These are phyloP conservation scores for Amphiura filiformis DNA, from an alignment of 35 echinoderm and acorn worm genomes.

Conservation along the genomic window DNA sequence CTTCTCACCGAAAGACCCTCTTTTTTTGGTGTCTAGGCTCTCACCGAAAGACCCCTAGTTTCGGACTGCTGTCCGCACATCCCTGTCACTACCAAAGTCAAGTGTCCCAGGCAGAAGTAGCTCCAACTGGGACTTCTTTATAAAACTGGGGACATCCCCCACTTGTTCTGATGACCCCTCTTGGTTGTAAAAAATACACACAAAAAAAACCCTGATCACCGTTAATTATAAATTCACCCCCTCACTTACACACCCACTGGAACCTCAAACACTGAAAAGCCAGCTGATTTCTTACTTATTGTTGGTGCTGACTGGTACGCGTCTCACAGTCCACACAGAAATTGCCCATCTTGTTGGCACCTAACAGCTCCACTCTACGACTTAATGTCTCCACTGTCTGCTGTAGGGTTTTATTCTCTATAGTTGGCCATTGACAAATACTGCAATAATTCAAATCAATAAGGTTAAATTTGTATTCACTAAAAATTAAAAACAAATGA, in stretches of 20 bases:
- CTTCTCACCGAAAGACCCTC: too few relatives aligned
- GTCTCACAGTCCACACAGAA: slow-evolving; percentile 97
- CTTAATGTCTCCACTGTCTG: slow-evolving; percentile 84
- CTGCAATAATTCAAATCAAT: too few relatives aligned
- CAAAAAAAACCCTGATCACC: too few relatives aligned
- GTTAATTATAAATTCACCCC: neutral
- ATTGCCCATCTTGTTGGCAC: slow-evolving; percentile 75
- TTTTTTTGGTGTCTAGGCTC: too few relatives aligned
- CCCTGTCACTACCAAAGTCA: too few relatives aligned
- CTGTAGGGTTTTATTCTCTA: slow-evolving; percentile 75
- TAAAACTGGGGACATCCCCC: too few relatives aligned
- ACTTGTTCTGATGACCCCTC: too few relatives aligned
- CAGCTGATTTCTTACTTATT: slow-evolving; percentile 36
- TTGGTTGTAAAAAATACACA: too few relatives aligned
- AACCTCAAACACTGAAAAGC: neutral
- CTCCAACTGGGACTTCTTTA: too few relatives aligned
- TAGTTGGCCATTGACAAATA: slow-evolving; percentile 77
- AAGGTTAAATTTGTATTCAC: neutral
- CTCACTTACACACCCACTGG: neutral
- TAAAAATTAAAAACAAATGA: neutral
- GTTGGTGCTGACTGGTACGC: slow-evolving; percentile 70
- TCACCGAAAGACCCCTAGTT: too few relatives aligned
- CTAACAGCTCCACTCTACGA: slow-evolving; percentile 72
- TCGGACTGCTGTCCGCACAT: too few relatives aligned
- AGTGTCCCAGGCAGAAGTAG: too few relatives aligned